Conservation (phyloP, 2,797 vertebrate genomes). For the Molothrus ater region DNA sequence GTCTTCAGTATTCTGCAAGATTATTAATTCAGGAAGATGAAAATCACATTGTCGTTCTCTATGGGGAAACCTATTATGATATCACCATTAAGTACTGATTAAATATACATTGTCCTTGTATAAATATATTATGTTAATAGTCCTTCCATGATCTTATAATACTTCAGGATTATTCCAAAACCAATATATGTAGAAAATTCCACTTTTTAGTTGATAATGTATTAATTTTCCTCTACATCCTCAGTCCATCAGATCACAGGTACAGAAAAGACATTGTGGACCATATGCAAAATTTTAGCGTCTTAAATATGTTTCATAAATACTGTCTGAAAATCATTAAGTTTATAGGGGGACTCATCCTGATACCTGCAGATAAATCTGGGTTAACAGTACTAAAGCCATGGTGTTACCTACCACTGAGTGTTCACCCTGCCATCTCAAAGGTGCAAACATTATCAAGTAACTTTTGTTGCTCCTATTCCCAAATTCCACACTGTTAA, state of each 20-base stretch:
- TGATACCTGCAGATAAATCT: neutral
- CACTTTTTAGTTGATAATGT: neutral
- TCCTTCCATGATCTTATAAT: slow-evolving; percentile 33
- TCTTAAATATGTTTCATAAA: neutral
- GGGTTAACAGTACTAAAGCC: neutral
- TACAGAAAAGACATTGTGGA: neutral
- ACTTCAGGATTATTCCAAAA: slow-evolving; percentile 32
- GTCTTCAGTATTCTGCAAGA: slow-evolving; percentile 8
- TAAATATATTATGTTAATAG: slow-evolving; percentile 57
- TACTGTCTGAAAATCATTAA: neutral
- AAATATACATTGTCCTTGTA: slow-evolving; percentile 55
- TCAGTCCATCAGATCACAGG: neutral
- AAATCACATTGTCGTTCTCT: slow-evolving; percentile 35
- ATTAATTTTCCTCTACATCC: neutral
- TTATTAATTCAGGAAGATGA: slow-evolving; percentile 59
- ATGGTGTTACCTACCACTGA: neutral
- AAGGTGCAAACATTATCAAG: neutral
- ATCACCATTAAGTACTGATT: slow-evolving; percentile 54
- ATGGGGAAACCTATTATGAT: slow-evolving; percentile 47
- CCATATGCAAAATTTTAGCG: neutral
- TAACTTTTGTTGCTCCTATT: neutral
- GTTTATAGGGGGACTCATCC: neutral
- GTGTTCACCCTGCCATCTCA: neutral
- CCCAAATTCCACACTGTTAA: neutral
- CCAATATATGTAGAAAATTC: neutral